These are phyloP conservation scores for Tyrannus savana DNA, from an alignment of 2,113 vertebrate species.

Conservation along the genomic window DNA sequence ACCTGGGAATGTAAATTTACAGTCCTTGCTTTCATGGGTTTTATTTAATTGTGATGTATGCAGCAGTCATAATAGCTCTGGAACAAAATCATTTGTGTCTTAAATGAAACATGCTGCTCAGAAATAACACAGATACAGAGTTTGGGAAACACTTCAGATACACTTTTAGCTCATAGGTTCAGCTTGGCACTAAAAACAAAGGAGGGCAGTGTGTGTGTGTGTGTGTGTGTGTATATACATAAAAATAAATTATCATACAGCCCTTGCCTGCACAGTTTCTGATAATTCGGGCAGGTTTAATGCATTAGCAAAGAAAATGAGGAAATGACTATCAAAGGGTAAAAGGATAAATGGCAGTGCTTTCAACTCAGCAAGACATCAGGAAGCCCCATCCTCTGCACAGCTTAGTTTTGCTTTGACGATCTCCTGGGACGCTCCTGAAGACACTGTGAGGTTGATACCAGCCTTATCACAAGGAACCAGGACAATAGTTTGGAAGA, in stretches of 20 bases:
- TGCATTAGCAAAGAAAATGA: not conserved
- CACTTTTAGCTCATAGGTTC: not conserved
- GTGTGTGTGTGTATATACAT: too few relatives aligned
- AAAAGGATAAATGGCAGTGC: not conserved
- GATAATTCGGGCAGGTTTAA: not conserved
- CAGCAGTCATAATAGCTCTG: not conserved
- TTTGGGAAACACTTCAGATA: not conserved
- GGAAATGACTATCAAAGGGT: not conserved
- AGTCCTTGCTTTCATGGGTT: not conserved
- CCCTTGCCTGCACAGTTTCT: not conserved
- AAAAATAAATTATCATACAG: not conserved
- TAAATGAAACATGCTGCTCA: not conserved
- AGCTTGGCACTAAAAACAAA: not conserved
- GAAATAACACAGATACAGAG: not conserved
- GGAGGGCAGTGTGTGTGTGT: not conserved
- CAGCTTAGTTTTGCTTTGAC: not conserved
- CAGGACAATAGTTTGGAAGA: not conserved
- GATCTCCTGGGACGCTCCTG: not conserved
- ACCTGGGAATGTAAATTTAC: not conserved
- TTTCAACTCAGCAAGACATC: not conserved
- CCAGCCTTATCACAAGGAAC: slow-evolving; percentile 27
- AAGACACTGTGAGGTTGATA: not conserved
- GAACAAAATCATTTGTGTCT: not conserved
- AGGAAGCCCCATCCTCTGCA: not conserved
- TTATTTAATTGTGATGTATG: not conserved